These are phyloP conservation scores for Dendroctonus valens DNA, from an alignment of 1,140 invertebrate genomes.

Conservation along the genomic window DNA sequence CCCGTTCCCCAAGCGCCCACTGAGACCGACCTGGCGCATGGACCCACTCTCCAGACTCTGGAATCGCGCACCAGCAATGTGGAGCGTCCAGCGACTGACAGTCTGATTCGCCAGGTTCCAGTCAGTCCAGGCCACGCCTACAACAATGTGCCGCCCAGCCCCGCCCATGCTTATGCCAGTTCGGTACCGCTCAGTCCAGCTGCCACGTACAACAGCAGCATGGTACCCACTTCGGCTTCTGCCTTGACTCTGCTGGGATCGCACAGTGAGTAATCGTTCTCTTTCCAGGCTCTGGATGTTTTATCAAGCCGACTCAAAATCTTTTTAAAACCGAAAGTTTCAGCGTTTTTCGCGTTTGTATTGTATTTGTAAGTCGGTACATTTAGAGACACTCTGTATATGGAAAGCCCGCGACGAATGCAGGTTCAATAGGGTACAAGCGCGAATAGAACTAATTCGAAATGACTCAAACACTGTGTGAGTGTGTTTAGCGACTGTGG, in stretches of 20 bases:
- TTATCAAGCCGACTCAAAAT: too few species aligned
- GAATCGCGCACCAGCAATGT: conserved; percentile 10
- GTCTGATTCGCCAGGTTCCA: not conserved
- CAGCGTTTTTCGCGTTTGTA: too few species aligned
- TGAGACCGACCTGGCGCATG: conserved; percentile 15
- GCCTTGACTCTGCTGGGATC: conserved; percentile 50
- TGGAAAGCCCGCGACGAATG: too few species aligned
- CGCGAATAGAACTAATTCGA: too few species aligned
- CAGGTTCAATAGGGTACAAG: too few species aligned
- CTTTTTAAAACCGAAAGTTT: too few species aligned
- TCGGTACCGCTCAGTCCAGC: too few species aligned
- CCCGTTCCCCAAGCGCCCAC: conserved; percentile 47
- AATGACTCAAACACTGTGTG: too few species aligned
- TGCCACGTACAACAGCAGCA: conserved; percentile 39
- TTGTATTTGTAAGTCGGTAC: too few species aligned
- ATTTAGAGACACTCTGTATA: too few species aligned
- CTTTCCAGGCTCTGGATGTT: too few species aligned
- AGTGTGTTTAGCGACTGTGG: too few species aligned
- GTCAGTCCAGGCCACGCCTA: conserved; percentile 33
- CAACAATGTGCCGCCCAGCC: conserved; percentile 53
- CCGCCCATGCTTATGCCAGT: conserved; percentile 44
- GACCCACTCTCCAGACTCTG: conserved; percentile 31
- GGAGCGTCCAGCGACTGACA: not conserved
- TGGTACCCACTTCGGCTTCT: conserved; percentile 50
- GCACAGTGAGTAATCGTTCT: conserved; percentile 45